Percentiles rank a stretch among this genome's conserved stretches.
phyloP scores from a whole-genome alignment of 1,140 invertebrate genomes.

The Holotrichia oblita region DNA sequence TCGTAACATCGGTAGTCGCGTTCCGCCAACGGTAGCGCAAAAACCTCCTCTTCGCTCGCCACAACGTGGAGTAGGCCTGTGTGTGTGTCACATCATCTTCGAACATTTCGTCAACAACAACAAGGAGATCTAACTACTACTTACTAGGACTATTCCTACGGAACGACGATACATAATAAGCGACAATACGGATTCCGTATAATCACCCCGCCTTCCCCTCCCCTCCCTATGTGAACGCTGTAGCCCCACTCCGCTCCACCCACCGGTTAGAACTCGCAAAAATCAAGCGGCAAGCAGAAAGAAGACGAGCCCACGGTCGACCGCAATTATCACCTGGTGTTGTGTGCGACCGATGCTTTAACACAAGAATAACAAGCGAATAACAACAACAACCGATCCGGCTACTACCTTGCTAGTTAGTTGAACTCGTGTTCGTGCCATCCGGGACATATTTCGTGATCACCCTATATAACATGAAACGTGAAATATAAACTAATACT shows the following conservation, averaged over 20 bases:
- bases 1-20: constrained; percentile 62
- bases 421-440: constrained; percentile 42
- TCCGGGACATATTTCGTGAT: constrained; percentile 37
- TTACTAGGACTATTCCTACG: neutral
- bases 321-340: constrained; percentile 61
- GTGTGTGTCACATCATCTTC: constrained; percentile 42
- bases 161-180: neutral
- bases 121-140: neutral
- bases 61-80: constrained; percentile 30
- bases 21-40: constrained; percentile 59
- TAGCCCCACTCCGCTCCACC: constrained; percentile 59
- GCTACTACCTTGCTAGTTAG: constrained; percentile 44
- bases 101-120: constrained; percentile 27
- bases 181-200: no score
- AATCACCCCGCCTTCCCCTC: constrained; percentile 43
- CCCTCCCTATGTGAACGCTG: constrained; percentile 44
- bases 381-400: constrained; percentile 3
- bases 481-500: no score
- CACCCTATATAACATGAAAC: neutral
- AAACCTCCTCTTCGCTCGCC: constrained; percentile 54
- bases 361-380: neutral
- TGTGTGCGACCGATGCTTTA: constrained; percentile 44
- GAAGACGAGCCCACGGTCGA: constrained; percentile 55
- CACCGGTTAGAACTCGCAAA: constrained; percentile 65
- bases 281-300: constrained; percentile 64